Base-by-base conservation (phyloP, 2,797 vertebrate species). In the Epinephelus awoara region DNA sequence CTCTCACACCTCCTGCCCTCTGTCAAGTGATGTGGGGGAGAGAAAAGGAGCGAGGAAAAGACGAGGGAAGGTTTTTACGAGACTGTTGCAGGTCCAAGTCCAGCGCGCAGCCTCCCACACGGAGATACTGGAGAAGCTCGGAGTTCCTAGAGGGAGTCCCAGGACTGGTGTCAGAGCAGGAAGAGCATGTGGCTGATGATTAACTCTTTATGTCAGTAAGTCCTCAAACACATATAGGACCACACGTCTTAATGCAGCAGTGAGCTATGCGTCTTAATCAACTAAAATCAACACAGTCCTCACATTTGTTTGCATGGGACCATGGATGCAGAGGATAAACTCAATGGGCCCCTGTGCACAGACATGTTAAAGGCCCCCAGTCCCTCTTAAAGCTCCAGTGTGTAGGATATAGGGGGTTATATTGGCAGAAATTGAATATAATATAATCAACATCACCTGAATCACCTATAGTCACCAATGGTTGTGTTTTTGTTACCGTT, bases 1-100 rank as follows among this genome's bases (percentile, higher is more conserved):
- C 79, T 83, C 67, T 75, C 78, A 79, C 86, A 54, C 66, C 25
- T 68, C 75, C 79, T 80, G 80, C 75, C 55, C 73, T 81, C 78
- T 10, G 79, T 47, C 44, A 75, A 86, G 72, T 86, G 89, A 79
- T 80, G 80, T 66, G 76, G 67, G 11, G 38, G 46, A 46, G 61
- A 70, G 12, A 50, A 25, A 58, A 65, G 59, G 40, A 42, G 34
- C 34, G 34, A 34, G 34, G 34, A 34, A 34, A 34, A 34, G 34
- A 34, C 14, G 8, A 52, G 21, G 51, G n/a, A 67, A 29, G 46
- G 51, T 2, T 83, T 79, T 64, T 18, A 54, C 12, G 5, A 59
- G 52, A 67, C 44, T 72, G 77, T 50, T 34, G 67, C 47, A 56
- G 82, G 83, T 90, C 51, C 79, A 75, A 88, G 71, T 51, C 27